These are phyloP conservation scores for Podarcis cretensis DNA, from an alignment of 2,113 vertebrate genomes.

Conservation along the genomic window DNA sequence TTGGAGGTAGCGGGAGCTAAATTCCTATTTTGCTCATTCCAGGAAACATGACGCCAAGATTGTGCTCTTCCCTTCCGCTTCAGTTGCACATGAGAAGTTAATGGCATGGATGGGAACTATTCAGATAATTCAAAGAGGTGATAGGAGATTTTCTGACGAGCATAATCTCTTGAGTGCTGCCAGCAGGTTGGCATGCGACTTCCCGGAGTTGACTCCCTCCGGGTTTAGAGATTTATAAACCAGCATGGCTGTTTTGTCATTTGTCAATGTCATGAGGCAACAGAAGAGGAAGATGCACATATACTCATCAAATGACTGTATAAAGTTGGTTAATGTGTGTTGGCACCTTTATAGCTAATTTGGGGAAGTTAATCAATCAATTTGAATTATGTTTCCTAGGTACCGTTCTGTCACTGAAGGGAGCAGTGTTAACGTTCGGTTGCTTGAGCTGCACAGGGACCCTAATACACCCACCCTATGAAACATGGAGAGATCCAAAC, in stretches of 20 bases:
- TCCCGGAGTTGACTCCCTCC: background rate
- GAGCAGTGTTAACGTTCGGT: slow-evolving; percentile 88
- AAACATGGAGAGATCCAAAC: slow-evolving; percentile 92
- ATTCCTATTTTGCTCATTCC: background rate
- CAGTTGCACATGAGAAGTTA: background rate
- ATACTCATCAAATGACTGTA: too few relatives aligned
- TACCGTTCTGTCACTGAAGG: slow-evolving; percentile 89
- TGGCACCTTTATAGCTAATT: background rate
- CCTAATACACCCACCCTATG: slow-evolving; percentile 87
- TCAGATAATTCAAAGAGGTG: background rate
- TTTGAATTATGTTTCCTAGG: slow-evolving; percentile 74
- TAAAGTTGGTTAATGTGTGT: background rate
- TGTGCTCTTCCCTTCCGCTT: background rate
- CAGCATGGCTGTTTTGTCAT: background rate
- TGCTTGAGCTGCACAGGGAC: slow-evolving; percentile 89
- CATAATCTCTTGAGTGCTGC: background rate
- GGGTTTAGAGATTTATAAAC: background rate
- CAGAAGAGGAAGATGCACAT: background rate
- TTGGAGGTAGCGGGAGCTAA: too few relatives aligned
- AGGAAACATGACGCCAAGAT: background rate
- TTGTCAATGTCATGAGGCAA: background rate
- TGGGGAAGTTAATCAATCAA: background rate
- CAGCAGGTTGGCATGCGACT: too few relatives aligned
- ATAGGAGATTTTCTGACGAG: too few relatives aligned
- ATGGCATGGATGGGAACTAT: background rate